phyloP scores from a whole-genome alignment of 53 echinoderm and acorn worm genomes.

The Hippasteria phrygiana region DNA sequence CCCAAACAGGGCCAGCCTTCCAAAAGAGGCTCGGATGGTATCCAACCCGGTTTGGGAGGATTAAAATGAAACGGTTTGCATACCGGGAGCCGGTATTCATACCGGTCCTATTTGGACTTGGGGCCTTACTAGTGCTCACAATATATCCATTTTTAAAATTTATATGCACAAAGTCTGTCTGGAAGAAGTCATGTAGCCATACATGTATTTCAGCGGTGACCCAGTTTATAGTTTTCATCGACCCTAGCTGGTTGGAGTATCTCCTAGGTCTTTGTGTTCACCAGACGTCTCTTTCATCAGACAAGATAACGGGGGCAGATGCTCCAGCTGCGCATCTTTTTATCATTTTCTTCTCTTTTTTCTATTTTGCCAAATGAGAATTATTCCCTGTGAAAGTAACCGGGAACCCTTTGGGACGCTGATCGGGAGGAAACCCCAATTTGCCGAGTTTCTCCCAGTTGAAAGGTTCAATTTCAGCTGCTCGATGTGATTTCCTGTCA shows the following conservation, averaged over 20 bases:
- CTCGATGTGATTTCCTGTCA: constrained; percentile 64
- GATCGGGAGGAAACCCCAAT: constrained; percentile 57
- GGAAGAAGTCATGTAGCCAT: neutral
- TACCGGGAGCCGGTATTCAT: too few relatives aligned
- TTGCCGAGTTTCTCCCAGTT: constrained; percentile 58
- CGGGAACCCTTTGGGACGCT: constrained; percentile 33
- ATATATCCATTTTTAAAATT: neutral
- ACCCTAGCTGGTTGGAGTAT: neutral
- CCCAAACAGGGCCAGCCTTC: too few relatives aligned
- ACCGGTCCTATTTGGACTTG: too few relatives aligned
- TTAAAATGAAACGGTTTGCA: too few relatives aligned
- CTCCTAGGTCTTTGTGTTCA: neutral
- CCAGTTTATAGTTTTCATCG: neutral
- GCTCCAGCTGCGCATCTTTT: too few relatives aligned
- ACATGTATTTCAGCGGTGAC: neutral
- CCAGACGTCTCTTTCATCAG: constrained; percentile 52
- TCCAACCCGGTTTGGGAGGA: too few relatives aligned
- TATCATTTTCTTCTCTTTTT: neutral
- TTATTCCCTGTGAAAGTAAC: constrained; percentile 22
- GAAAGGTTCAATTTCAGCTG: constrained; percentile 71
- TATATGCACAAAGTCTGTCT: neutral
- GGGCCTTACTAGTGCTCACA: too few relatives aligned
- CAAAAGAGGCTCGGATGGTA: too few relatives aligned
- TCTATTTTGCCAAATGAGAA: neutral
- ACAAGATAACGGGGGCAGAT: constrained; percentile 60